phyloP scores from a whole-genome alignment of 1,140 invertebrate genomes.

The Procambarus virginalis region DNA sequence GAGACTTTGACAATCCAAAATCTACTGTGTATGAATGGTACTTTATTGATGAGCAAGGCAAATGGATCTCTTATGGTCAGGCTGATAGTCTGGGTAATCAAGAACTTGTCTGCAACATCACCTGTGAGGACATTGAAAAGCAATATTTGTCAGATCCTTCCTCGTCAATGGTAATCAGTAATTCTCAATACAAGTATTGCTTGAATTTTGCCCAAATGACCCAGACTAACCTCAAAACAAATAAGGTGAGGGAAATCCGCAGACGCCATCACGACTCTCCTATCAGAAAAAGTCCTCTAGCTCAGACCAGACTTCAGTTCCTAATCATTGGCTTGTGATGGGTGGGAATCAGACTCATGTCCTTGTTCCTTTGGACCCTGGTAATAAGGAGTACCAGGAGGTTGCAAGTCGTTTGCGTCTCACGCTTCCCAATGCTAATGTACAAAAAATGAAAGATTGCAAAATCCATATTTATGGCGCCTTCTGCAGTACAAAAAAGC shows the following conservation, averaged over 20 bases:
- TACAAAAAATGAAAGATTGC: slow-evolving; percentile 24
- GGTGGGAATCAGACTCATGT: slow-evolving; percentile 8
- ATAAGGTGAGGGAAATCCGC: slow-evolving; percentile 30
- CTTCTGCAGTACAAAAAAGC: slow-evolving; percentile 36
- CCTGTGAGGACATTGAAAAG: slow-evolving; percentile 37
- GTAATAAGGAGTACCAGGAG: slow-evolving; percentile 25
- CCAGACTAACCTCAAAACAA: slow-evolving; percentile 26
- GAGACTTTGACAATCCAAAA: not conserved
- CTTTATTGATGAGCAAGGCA: slow-evolving; percentile 45
- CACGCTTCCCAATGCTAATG: slow-evolving; percentile 30
- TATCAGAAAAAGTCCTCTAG: slow-evolving; percentile 7
- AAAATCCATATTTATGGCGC: slow-evolving; percentile 52
- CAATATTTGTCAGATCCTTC: slow-evolving; percentile 23
- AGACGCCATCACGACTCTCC: slow-evolving; percentile 22
- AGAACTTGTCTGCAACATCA: slow-evolving; percentile 16
- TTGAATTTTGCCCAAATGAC: slow-evolving; percentile 42
- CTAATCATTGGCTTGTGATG: slow-evolving; percentile 41
- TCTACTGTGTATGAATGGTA: slow-evolving; percentile 55
- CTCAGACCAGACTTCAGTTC: not conserved
- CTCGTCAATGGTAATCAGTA: slow-evolving; percentile 20
- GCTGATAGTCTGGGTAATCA: slow-evolving; percentile 36
- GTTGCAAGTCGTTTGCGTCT: slow-evolving; percentile 15
- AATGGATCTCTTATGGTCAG: slow-evolving; percentile 41
- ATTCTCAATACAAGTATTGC: slow-evolving; percentile 7
- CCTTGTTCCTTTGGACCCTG: not conserved